Evolutionary conservation across 2,888 invertebrate species (phyloP), one percentile per base, ranked within the genome.

Genomic region (Xanthia icteritia): DNA sequence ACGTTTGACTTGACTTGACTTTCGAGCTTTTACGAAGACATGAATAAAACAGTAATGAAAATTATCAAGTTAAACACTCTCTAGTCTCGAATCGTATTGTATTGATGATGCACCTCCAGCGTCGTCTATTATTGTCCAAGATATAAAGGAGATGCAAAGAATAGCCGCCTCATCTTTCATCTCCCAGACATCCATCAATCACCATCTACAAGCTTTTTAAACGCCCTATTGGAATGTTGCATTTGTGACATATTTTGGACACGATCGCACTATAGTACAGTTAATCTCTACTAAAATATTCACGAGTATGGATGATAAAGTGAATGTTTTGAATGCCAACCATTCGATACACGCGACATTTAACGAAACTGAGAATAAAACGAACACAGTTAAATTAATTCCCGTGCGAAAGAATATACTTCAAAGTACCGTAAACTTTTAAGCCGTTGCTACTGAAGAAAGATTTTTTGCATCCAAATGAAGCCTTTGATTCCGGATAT

Each of bases 111-210:
- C 56, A 42, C 45, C 67, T 68, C 23, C n/a, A 42, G 48, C 13
- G 36, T n/a, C 20, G 17, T 73, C 9, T 66, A 31, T 36, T 39
- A 69, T 69, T 39, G 56, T 75, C 27, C 31, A 65, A 73, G 45
- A 23, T 65, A 42, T 58, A 65, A 72, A 66, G 51, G 42, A 77
- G 31, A 73, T 39, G 27, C 6, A 67, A 77, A 81, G n/a, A 81
- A 74, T 58, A 36, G 68, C 54, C 71, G 71, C 67, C 63, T 68
- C 74, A 79, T 78, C 73, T 73, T 83, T 81, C 68, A 78, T 69
- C 65, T 76, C 58, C 39, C 66, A 64, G 36, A 70, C 81, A 77
- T 42, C 31, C 64, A 88, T 88, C 80, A 86, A 86, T 86, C 88
- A 74, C 58, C 51, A 58, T 69, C 68, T 68, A 79, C 79, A 48